Conservation (phyloP, 2,797 vertebrate genomes). For the Agapornis canus region DNA sequence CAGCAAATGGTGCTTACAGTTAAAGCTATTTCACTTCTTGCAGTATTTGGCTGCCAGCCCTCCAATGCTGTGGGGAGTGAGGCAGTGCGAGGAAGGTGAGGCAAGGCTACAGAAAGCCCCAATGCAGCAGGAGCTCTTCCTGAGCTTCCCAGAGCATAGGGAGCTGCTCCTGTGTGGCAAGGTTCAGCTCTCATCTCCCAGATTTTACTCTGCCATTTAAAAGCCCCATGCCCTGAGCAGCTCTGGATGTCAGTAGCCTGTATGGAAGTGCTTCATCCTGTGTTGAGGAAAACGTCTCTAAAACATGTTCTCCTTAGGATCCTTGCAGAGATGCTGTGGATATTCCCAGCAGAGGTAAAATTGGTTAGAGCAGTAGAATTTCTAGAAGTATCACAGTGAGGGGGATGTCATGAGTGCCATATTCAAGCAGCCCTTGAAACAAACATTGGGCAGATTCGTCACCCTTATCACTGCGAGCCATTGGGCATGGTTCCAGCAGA, state of each 20-base stretch:
- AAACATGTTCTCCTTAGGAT: not conserved
- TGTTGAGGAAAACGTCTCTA: rapidly evolving
- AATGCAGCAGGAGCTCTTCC: not conserved
- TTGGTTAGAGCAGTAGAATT: not conserved
- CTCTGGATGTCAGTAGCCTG: not conserved
- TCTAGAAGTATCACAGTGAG: not conserved
- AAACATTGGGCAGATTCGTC: not conserved
- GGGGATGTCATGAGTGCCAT: rapidly evolving
- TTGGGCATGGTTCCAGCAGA: not conserved
- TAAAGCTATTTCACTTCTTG: not conserved
- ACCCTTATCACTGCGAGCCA: not conserved
- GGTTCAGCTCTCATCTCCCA: not conserved
- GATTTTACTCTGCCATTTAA: not conserved
- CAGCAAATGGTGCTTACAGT: constrained; percentile 9
- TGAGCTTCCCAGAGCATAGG: not conserved
- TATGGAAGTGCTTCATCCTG: not conserved
- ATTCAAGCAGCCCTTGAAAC: not conserved
- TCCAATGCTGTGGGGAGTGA: rapidly evolving
- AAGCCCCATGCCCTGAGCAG: not conserved
- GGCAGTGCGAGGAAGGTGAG: not conserved
- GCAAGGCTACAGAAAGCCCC: not conserved
- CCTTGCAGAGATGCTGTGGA: not conserved
- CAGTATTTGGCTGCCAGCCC: not conserved
- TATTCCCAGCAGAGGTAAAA: not conserved
- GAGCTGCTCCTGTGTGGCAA: not conserved